Evolutionary conservation across 2,888 invertebrate species (phyloP), one percentile per base, ranked within the genome.

Genomic region (Volucella bombylans): DNA sequence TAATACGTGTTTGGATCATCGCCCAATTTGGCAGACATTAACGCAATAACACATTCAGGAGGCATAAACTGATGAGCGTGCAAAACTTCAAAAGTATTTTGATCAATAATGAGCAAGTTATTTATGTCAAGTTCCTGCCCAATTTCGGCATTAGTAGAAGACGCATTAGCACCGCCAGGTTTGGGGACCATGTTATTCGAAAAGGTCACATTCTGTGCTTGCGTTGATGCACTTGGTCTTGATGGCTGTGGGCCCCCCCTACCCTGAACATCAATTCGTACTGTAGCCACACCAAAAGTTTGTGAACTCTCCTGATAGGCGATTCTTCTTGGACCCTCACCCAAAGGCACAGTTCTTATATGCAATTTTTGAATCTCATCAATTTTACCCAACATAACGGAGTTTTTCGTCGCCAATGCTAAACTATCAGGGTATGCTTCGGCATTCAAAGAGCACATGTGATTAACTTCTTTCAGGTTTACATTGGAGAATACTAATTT

Each of bases 401-500:
- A 92, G 83, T 91, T 92, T 83, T 92, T 92, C 9, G 92, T 91
- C 15, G 92, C 91, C 82, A 92, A 86, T 12, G 91, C 92, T 80
- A 92, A 90, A 80, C 96, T 97, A 92, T 99, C 98, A 0, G 97
- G 97, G 91, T 99, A 99, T 0, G 97, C 97, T 89, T 96, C 96
- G 0, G 99, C 97, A 92, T 99, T 98, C 18, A 99, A 93, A 0
- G 98, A 97, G 92, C 99, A 99, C 98, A 99, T 99, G 90, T 99
- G 98, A 89, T 97, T 97, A 0, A 99, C 97, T 91, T 97, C 97
- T 89, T 97, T 97, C 68, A 97, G 93, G 91, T 97, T 98, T 1
- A 98, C 99, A 92, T 99, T 99, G n/a, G 98, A 98, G 92, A 99
- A 99, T 3, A 99, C 98, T 43, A 99, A 94, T 92, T 99, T 99